Percentiles rank a stretch among this genome's conserved stretches.
phyloP scores from a whole-genome alignment of 2,888 invertebrate species.

The Altica lythri region DNA sequence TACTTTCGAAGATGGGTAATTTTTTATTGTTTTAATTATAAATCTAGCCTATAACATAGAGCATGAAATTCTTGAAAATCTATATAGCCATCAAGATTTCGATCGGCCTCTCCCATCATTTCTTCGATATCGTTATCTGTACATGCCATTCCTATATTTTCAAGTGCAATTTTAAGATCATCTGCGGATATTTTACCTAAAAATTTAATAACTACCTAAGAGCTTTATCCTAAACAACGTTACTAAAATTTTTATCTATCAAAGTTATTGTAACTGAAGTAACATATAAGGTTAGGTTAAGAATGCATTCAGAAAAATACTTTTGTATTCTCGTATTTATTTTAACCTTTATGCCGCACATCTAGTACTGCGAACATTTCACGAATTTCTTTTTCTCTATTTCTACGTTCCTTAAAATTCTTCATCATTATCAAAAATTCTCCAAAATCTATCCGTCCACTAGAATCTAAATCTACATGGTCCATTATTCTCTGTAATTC shows the following conservation, averaged over 20 bases:
- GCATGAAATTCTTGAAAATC: conserved; percentile 11
- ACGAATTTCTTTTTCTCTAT: conserved; percentile 7
- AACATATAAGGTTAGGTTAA: no score
- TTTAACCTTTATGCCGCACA: conserved; percentile 11
- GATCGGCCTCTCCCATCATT: conserved; percentile 18
- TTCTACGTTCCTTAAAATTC: neutral
- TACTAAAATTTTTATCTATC: neutral
- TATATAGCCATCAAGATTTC: conserved; percentile 3
- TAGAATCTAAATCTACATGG: conserved; percentile 12
- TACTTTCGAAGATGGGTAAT: no score
- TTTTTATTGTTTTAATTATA: neutral
- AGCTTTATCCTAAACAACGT: neutral
- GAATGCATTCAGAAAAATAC: no score
- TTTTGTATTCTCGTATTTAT: neutral
- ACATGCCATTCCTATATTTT: conserved; percentile 2
- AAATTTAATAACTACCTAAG: neutral
- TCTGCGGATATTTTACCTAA: conserved; percentile 2
- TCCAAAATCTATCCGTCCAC: conserved; percentile 15
- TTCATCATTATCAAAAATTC: conserved; percentile 21
- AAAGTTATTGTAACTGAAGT: neutral
- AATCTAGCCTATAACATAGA: conserved; percentile 4
- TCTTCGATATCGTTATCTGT: conserved; percentile 7
- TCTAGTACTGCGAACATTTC: conserved; percentile 13
- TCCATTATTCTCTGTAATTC: conserved; percentile 1
- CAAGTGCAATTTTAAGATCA: conserved; percentile 10